Evolutionary conservation across 2,113 vertebrate genomes (phyloP).

Genomic region (Rhinichthys klamathensis): DNA sequence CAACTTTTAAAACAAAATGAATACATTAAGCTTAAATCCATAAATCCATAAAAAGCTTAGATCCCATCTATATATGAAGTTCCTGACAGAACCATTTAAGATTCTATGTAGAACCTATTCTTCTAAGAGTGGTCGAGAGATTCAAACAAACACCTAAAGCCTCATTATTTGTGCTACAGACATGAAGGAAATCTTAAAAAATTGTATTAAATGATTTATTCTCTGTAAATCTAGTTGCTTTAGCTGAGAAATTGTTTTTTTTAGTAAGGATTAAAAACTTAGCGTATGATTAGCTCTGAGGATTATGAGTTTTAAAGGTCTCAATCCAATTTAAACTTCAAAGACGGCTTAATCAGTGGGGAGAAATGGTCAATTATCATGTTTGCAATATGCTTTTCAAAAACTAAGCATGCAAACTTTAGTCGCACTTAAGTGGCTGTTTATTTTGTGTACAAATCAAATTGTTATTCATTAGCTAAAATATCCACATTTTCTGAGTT

Average conservation of each 20-base stretch:
- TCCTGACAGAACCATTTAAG: no score
- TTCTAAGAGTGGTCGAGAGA: not conserved
- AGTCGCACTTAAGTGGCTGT: not conserved
- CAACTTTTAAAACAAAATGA: no score
- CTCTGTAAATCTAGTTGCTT: not conserved
- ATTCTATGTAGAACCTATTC: no score
- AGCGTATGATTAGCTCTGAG: conserved; percentile 12
- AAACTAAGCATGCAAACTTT: not conserved
- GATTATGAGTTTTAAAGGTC: conserved; percentile 25
- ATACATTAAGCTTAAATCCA: no score
- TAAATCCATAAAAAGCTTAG: no score
- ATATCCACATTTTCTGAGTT: not conserved
- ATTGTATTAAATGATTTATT: not conserved
- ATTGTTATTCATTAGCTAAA: not conserved
- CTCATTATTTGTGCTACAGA: not conserved
- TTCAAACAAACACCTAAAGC: not conserved
- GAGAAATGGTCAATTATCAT: conserved; percentile 9
- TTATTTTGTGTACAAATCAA: not conserved
- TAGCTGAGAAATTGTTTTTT: conserved; percentile 15
- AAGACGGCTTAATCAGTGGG: conserved; percentile 43
- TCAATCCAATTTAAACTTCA: conserved; percentile 49
- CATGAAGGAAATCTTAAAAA: not conserved
- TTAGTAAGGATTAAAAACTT: conserved; percentile 31
- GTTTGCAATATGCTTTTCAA: not conserved
- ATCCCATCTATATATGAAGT: no score